phyloP scores from a whole-genome alignment of 2,113 vertebrate species.

The Barbus barbus region DNA sequence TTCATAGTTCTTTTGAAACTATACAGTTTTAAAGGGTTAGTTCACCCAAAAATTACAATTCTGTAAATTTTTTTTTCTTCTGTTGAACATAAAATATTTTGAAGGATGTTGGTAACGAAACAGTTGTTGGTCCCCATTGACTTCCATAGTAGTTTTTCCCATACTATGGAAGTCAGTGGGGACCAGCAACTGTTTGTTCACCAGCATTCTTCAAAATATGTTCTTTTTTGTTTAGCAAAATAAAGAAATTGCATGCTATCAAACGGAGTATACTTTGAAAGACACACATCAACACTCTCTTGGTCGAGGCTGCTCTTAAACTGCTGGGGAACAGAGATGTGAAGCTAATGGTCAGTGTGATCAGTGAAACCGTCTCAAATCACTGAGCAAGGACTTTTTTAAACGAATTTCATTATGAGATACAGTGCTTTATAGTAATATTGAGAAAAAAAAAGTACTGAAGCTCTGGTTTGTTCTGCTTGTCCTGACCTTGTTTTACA shows the following conservation, averaged over 20 bases:
- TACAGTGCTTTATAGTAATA: neutral
- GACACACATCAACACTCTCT: neutral
- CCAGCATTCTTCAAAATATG: too few relatives aligned
- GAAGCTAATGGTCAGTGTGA: neutral
- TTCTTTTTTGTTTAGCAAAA: too few relatives aligned
- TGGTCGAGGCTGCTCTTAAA: too few relatives aligned
- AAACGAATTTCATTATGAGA: neutral
- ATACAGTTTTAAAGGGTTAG: neutral
- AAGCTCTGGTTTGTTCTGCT: neutral
- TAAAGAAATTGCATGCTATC: too few relatives aligned
- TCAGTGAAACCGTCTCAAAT: neutral
- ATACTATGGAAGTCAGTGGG: neutral
- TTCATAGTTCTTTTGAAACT: neutral
- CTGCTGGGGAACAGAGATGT: neutral
- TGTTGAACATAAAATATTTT: neutral
- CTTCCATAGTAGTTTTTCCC: neutral
- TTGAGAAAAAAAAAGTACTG: too few relatives aligned
- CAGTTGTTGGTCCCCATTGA: neutral
- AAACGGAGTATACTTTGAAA: neutral
- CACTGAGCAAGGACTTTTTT: neutral
- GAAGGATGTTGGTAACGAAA: too few relatives aligned
- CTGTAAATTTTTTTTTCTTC: neutral
- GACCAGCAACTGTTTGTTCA: too few relatives aligned
- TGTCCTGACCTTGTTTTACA: constrained; percentile 41
- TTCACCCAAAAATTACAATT: neutral